These are phyloP conservation scores for Diplolepis rosae DNA, from an alignment of 2,888 invertebrate genomes.

Conservation along the genomic window DNA sequence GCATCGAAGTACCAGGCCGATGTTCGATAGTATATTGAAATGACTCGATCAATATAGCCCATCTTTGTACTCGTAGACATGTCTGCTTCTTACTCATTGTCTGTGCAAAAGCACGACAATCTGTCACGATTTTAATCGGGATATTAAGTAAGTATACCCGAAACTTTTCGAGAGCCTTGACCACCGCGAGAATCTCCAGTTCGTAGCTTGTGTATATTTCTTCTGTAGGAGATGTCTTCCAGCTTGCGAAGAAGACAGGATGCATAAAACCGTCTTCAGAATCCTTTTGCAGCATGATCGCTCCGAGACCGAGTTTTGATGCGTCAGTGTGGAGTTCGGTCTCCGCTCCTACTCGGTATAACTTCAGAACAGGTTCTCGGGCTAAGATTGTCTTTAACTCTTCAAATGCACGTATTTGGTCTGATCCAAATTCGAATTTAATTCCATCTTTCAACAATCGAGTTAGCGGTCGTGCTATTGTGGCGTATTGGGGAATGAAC, in stretches of 20 bases:
- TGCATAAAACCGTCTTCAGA: background rate
- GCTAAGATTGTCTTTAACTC: background rate
- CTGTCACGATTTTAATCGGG: background rate
- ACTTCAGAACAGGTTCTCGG: background rate
- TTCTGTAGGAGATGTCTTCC: background rate
- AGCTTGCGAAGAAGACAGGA: background rate
- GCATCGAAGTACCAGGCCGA: background rate
- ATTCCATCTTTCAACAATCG: too few species aligned
- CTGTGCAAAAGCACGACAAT: background rate
- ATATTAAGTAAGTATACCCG: background rate
- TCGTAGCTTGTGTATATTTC: background rate
- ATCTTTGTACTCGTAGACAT: too few species aligned
- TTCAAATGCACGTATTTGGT: too few species aligned
- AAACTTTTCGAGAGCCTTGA: background rate
- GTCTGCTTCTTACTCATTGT: background rate
- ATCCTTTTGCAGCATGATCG: background rate
- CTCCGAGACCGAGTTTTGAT: background rate
- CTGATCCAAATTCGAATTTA: too few species aligned
- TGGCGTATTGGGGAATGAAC: too few species aligned
- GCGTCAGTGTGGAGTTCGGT: background rate
- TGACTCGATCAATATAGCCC: too few species aligned
- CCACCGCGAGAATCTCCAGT: background rate
- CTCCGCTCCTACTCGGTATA: background rate
- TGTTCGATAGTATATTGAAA: too few species aligned
- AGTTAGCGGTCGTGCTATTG: too few species aligned